Evolutionary conservation across 2,888 invertebrate genomes (phyloP), one percentile per base, ranked within the genome.

Genomic region (Lampropteryx suffumata): DNA sequence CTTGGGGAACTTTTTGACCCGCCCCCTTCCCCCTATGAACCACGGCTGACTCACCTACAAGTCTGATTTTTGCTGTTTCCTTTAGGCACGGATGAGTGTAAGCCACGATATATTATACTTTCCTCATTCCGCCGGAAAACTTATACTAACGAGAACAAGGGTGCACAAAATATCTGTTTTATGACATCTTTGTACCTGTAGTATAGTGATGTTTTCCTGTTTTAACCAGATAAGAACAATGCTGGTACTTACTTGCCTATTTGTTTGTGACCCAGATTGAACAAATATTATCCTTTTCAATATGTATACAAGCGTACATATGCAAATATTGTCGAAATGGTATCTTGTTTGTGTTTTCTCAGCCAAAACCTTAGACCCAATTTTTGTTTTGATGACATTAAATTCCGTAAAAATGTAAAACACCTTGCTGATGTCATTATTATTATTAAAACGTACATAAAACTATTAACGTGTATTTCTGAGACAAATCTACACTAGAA

Each of bases 31-130:
- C n/a, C n/a, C n/a, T n/a, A n/a, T n/a, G n/a, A n/a, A n/a, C n/a
- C 55, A 53, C 34, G 36, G 45, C 50, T 29, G 35, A 43, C 41
- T 46, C 37, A 55, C 46, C 50, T 50, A 54, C 46, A 43, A 47
- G 33, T 33, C 14, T 33, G 8, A 14, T 13, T 33, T 33, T 14
- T n/a, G 14, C 14, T 3, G 14, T 17, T n/a, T 13, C 33, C 14
- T 33, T 33, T 41, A 13, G 10, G 13, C 14, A 36, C 21, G 27
- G 32, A 27, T 37, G 28, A 46, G 32, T 28, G 28, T 24, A 27
- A 28, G 37, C 11, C 11, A 28, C 24, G 24, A 36, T 37, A 37
- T 35, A 50, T 21, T 51, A 42, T 43, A 35, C 26, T 42, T 47
- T 34, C 29, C 11, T 33, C 17, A 30, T 47, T 47, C 29, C 10